phyloP scores from a whole-genome alignment of 2,888 invertebrate species.

The Herminia tarsipennalis region DNA sequence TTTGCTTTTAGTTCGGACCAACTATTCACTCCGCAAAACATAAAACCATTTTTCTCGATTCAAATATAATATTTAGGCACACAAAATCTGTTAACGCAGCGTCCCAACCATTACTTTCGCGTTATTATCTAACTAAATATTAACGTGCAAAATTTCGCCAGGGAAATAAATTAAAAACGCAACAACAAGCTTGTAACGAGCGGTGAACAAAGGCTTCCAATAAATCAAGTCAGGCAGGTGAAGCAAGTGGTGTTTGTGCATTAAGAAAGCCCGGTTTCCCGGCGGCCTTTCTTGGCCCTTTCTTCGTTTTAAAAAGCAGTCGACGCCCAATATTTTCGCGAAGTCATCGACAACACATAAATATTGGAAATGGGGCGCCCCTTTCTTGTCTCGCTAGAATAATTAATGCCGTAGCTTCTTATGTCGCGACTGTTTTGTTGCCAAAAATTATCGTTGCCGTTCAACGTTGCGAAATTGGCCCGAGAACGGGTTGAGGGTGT shows the following conservation, averaged over 20 bases:
- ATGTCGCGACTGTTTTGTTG: slow-evolving; percentile 79
- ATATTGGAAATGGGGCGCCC: slow-evolving; percentile 85
- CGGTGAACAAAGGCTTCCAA: slow-evolving; percentile 81
- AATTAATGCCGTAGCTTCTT: slow-evolving; percentile 83
- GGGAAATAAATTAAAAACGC: slow-evolving; percentile 85
- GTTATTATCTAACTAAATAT: slow-evolving; percentile 79
- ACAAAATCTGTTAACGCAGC: slow-evolving; percentile 55
- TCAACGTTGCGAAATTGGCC: slow-evolving; percentile 58
- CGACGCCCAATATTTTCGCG: slow-evolving; percentile 83
- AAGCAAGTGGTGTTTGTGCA: slow-evolving; percentile 83
- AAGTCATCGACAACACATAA: slow-evolving; percentile 86
- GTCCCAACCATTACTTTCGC: slow-evolving; percentile 42
- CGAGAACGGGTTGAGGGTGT: slow-evolving; percentile 44
- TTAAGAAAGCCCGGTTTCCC: slow-evolving; percentile 82
- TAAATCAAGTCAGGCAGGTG: slow-evolving; percentile 83
- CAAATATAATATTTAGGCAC: too few species aligned
- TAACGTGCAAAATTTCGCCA: slow-evolving; percentile 75
- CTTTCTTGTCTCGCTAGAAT: slow-evolving; percentile 83
- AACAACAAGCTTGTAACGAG: slow-evolving; percentile 85
- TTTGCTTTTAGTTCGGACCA: too few species aligned
- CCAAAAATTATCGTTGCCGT: slow-evolving; percentile 69
- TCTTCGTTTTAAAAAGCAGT: slow-evolving; percentile 86
- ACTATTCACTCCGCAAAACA: too few species aligned
- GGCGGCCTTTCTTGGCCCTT: slow-evolving; percentile 82
- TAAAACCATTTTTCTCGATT: too few species aligned